A percentile compares a stretch with the other conserved stretches of the same genome.
These are phyloP conservation scores for Habrosyne pyritoides DNA, from an alignment of 2,888 invertebrate genomes.

Conservation along the genomic window DNA sequence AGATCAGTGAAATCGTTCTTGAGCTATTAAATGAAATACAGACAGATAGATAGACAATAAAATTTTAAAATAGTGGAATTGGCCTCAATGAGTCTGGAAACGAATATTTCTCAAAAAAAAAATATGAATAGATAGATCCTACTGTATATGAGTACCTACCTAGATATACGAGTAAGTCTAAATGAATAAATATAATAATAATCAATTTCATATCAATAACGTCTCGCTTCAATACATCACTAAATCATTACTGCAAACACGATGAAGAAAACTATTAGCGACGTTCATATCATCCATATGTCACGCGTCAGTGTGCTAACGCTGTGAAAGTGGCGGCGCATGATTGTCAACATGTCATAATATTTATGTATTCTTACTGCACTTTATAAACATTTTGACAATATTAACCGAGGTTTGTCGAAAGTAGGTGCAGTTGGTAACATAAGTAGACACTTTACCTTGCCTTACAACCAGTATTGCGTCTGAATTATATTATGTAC, in stretches of 20 bases:
- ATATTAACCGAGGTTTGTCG: not conserved
- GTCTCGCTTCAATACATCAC: not conserved
- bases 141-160: too few relatives aligned
- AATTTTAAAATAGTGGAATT: too few relatives aligned
- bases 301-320: conserved; percentile 3
- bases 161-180: too few relatives aligned
- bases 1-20: too few relatives aligned
- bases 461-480: too few relatives aligned
- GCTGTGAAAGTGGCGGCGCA: conserved; percentile 4
- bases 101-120: too few relatives aligned
- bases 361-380: conserved; percentile 1
- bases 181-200: too few relatives aligned
- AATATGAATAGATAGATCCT: too few relatives aligned
- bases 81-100: too few relatives aligned
- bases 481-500: not conserved
- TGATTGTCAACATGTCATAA: not conserved
- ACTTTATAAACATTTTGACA: conserved; percentile 6
- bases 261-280: conserved; percentile 8
- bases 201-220: not conserved
- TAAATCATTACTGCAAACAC: not conserved
- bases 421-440: not conserved
- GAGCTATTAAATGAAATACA: too few relatives aligned
- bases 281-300: not conserved
- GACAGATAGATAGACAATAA: too few relatives aligned
- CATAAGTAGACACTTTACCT: too few relatives aligned